Evolutionary conservation across 2,888 invertebrate genomes (phyloP), one percentile per base, ranked within the genome.

Genomic region (Lissonota sp.): DNA sequence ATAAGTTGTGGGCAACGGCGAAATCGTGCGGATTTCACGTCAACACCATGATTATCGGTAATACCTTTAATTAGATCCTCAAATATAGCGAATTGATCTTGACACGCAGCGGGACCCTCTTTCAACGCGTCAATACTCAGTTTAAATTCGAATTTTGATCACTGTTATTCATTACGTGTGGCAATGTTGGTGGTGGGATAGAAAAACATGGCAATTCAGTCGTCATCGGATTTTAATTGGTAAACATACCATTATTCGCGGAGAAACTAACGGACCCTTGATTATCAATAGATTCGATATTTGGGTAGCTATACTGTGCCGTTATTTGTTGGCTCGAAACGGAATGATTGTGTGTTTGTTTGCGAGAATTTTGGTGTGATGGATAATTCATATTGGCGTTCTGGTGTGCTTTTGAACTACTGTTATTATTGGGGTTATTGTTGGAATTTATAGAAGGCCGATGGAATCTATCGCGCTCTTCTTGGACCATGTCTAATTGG

Each of bases 61-160:
- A 69, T 44, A 5, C 40, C 55, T 16, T 14, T 5, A 5, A 40
- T 8, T 1, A 69, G 69, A 16, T 69, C 69, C 42, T 69, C 57
- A 44, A 69, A 69, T 6, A 57, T 14, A 69, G 55, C 69, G 16
- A 57, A 69, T 6, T 42, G 69, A 8, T 14, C 7, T 6, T 58
- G 63, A 42, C 64, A 64, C 73, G 67, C 44, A 8, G 75, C 37
- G 8, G 80, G 82, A 84, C 60, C 82, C 49, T 16, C 16, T 6
- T 4, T 70, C 64, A 82, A 46, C 64, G 73, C 78, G 64, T 58
- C 51, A 8, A 51, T 44, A 10, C 10, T 37, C 42, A 79, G 81
- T 83, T 83, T 79, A 83, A 83, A 83, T 73, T 14, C 14, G 26
- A n/a, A 10, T 49, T 12, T 1, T 49, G 49, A 12, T 10, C 10